These are phyloP conservation scores for Scaptomyza pallida DNA, from an alignment of 1,140 invertebrate species.

Conservation along the genomic window DNA sequence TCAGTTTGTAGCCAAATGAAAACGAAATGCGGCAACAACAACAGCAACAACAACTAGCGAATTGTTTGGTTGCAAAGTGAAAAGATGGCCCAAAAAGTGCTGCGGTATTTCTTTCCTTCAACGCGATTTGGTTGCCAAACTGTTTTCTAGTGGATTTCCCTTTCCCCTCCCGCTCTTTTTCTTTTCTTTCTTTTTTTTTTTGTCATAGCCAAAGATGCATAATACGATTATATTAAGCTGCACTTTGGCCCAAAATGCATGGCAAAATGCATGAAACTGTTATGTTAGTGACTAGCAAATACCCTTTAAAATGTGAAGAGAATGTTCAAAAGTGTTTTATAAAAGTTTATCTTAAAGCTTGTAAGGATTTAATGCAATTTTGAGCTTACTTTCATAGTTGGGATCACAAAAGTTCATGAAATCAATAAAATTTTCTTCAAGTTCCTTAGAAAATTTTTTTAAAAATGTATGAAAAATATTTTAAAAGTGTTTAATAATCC, in stretches of 20 bases:
- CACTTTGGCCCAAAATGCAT: constrained; percentile 31
- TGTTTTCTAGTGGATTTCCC: constrained; percentile 14
- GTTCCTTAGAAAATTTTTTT: too few species aligned
- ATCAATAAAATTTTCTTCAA: too few species aligned
- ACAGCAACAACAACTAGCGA: too few species aligned
- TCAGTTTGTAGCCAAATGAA: constrained; percentile 43
- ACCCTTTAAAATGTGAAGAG: constrained; percentile 6
- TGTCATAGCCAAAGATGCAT: constrained; percentile 36
- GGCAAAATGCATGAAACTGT: constrained; percentile 1
- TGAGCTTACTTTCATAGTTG: too few species aligned
- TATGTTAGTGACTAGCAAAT: constrained; percentile 1
- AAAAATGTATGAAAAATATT: too few species aligned
- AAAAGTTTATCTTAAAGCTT: too few species aligned
- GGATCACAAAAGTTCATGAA: too few species aligned
- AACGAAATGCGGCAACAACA: constrained; percentile 26
- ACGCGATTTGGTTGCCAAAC: constrained; percentile 19
- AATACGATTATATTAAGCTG: constrained; percentile 42
- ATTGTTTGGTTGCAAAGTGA: neutral
- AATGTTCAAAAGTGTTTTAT: neutral
- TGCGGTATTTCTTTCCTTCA: constrained; percentile 6
- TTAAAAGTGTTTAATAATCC: too few species aligned
- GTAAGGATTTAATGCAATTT: too few species aligned
- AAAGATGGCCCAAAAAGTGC: constrained; percentile 14
- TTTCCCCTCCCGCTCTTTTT: too few species aligned
- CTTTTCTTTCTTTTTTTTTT: neutral